A percentile compares a stretch with the other conserved stretches of the same genome.
These are phyloP conservation scores for Cryptoleucopteryx plumbea DNA, from an alignment of 2,113 vertebrate genomes.

Conservation along the genomic window DNA sequence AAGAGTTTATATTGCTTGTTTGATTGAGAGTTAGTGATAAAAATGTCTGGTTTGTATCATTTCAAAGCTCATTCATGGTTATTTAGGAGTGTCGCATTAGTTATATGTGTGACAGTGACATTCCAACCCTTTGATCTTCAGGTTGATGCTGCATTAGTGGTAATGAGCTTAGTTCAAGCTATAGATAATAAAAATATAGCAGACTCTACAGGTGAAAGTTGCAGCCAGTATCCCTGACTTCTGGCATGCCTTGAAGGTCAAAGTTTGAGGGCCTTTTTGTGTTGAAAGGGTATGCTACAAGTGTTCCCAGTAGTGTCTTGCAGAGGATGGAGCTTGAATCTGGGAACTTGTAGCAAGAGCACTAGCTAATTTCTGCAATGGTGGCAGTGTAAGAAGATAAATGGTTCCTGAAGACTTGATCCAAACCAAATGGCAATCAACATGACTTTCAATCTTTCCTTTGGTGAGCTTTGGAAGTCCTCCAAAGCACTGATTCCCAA, in stretches of 20 bases:
- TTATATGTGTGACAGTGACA: not conserved
- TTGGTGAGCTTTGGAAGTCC: not conserved
- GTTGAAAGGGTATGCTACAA: fast-evolving
- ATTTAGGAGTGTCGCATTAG: not conserved
- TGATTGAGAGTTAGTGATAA: not conserved
- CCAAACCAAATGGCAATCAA: not conserved
- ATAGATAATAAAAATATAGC: not conserved
- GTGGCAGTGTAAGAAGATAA: not conserved
- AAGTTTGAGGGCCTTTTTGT: not conserved
- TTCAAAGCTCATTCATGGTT: not conserved
- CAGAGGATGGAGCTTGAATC: not conserved
- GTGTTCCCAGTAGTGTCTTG: not conserved
- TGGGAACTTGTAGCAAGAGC: not conserved
- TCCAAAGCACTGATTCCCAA: not conserved
- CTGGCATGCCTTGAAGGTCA: not conserved
- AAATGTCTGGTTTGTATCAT: not conserved
- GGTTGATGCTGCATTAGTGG: not conserved
- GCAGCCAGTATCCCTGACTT: not conserved
- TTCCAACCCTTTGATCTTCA: not conserved
- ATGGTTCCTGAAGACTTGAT: not conserved
- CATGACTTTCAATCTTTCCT: not conserved
- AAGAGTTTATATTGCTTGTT: not conserved
- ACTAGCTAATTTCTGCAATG: not conserved
- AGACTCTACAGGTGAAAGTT: not conserved
- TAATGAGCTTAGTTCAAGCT: not conserved